Evolutionary conservation across 2,113 vertebrate species (phyloP).

Genomic region (Poecile atricapillus): DNA sequence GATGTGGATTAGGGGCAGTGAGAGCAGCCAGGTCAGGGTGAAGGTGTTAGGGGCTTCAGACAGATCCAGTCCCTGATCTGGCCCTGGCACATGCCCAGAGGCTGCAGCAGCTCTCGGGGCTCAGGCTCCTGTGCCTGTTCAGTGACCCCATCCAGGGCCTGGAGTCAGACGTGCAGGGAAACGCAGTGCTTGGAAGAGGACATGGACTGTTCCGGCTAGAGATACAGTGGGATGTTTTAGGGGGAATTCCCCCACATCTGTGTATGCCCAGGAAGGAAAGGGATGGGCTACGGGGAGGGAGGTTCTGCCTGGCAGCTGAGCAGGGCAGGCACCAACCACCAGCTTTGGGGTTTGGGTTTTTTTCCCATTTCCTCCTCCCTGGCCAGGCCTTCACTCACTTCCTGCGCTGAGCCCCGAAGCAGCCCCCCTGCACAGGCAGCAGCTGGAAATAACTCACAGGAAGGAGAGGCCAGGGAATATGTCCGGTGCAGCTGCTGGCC

Average conservation of each 20-base stretch:
- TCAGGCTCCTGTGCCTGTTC: neutral
- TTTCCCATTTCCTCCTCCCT: fast-evolving
- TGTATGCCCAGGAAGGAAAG: neutral
- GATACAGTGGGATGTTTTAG: fast-evolving
- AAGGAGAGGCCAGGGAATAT: neutral
- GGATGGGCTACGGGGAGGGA: neutral
- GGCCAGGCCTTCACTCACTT: neutral
- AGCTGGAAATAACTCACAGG: slow-evolving; percentile 25
- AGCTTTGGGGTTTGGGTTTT: neutral
- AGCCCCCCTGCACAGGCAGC: neutral
- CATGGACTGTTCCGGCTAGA: neutral
- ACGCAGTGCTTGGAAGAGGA: neutral
- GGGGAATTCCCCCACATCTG: no score
- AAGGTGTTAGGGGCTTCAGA: neutral
- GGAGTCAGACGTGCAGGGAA: neutral
- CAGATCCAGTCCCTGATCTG: fast-evolving
- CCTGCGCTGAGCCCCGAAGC: neutral
- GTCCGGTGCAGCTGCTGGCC: fast-evolving
- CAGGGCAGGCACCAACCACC: neutral
- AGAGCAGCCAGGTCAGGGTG: neutral
- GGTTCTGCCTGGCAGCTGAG: neutral
- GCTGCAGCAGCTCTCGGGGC: neutral
- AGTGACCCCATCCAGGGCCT: neutral
- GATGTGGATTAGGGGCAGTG: neutral
- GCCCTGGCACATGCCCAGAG: fast-evolving